Percentiles rank a stretch among this genome's conserved stretches.
Conservation (phyloP, 2,113 vertebrate species). For the Ginglymostoma cirratum region DNA sequence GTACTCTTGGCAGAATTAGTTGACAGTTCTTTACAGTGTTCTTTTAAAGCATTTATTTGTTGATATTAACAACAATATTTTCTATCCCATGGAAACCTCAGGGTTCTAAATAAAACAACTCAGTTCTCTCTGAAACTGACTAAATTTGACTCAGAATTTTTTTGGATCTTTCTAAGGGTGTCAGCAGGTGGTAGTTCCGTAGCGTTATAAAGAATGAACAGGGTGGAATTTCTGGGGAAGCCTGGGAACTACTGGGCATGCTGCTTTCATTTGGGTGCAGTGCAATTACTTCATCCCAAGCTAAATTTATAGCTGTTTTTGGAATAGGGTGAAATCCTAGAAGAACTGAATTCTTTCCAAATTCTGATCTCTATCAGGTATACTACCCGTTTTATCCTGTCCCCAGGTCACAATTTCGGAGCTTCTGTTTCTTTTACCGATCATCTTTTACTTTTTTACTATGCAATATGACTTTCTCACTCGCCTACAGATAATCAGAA, state of each 20-base stretch:
- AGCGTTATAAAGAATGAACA: background rate
- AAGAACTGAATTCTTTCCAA: background rate
- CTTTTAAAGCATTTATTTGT: background rate
- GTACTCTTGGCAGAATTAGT: background rate
- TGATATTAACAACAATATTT: background rate
- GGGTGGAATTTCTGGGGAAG: background rate
- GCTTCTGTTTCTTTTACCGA: background rate
- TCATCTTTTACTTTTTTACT: no score
- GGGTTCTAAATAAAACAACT: background rate
- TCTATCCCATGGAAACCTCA: background rate
- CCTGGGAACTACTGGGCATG: background rate
- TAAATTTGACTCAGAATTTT: background rate
- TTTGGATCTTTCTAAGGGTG: background rate
- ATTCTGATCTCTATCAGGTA: background rate
- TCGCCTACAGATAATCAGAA: background rate
- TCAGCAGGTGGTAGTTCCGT: background rate
- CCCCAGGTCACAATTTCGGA: background rate
- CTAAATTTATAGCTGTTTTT: background rate
- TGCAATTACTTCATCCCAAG: background rate
- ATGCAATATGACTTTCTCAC: background rate
- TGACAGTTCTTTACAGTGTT: background rate
- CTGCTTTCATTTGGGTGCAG: background rate
- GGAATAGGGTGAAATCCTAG: background rate
- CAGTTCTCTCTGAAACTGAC: background rate
- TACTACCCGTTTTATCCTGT: background rate